Conservation (phyloP, 2,113 vertebrate species). For the Fregetta grallaria region DNA sequence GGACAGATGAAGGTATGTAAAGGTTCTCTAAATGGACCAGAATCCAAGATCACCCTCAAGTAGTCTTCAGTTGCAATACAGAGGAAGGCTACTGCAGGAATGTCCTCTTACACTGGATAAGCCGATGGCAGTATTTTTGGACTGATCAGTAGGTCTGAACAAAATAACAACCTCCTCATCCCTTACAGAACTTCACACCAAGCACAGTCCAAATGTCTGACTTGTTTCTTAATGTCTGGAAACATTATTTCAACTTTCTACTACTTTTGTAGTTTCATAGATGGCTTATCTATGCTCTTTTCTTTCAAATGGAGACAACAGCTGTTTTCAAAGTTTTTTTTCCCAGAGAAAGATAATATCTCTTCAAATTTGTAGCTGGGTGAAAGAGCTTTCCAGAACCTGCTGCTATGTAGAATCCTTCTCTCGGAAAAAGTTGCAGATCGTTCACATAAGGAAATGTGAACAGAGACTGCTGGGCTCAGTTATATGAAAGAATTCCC, state of each 20-base stretch:
- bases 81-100: background rate
- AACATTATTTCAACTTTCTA: background rate
- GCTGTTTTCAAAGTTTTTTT: background rate
- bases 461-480: background rate
- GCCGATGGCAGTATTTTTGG: background rate
- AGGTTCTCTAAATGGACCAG: background rate
- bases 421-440: background rate
- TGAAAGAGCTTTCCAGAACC: background rate
- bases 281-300: background rate
- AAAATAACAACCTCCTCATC: background rate
- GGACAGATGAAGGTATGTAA: background rate
- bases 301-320: background rate
- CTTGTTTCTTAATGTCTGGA: background rate
- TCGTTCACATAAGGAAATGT: background rate
- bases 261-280: background rate
- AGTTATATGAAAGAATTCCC: background rate
- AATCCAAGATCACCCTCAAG: background rate
- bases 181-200: background rate
- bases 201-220: background rate
- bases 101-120: background rate
- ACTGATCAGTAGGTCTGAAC: background rate
- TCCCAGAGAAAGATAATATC: background rate
- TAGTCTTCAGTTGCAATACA: background rate
- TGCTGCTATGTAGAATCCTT: background rate
- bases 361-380: background rate